These are phyloP conservation scores for Thunnus maccoyii DNA, from an alignment of 2,113 vertebrate genomes.

Conservation along the genomic window DNA sequence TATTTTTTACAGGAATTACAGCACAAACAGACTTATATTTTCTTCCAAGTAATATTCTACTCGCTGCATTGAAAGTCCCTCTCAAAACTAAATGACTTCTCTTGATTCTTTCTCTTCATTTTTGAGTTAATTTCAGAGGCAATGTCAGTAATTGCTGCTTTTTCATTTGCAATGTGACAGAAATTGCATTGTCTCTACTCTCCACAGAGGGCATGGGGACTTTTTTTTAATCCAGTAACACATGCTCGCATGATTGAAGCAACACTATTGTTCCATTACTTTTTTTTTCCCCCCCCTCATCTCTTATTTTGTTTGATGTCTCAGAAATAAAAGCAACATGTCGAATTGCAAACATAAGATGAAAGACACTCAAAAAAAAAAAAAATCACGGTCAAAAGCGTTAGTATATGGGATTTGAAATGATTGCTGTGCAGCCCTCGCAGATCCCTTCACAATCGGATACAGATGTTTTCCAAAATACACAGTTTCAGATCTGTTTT, in stretches of 20 bases:
- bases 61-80: not conserved
- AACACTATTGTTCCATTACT: conserved; percentile 19
- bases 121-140: conserved; percentile 1
- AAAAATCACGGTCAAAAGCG: not conserved
- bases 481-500: not conserved
- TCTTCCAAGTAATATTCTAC: not conserved
- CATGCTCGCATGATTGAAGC: conserved; percentile 27
- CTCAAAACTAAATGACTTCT: too few relatives aligned
- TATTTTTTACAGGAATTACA: not conserved
- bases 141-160: conserved; percentile 29
- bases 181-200: not conserved
- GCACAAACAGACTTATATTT: not conserved
- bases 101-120: not conserved
- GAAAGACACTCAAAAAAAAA: conserved; percentile 12
- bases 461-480: not conserved
- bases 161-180: conserved; percentile 27
- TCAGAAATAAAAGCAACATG: conserved; percentile 22
- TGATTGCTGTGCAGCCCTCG: not conserved
- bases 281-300: not conserved
- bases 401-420: not conserved
- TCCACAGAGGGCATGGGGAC: not conserved
- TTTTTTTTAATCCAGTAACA: conserved; percentile 19
- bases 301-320: conserved; percentile 10
- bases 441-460: not conserved
- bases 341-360: conserved; percentile 21